Percentiles rank a stretch among this genome's conserved stretches.
phyloP scores from a whole-genome alignment of 2,797 vertebrate species.

The Tapera naevia region DNA sequence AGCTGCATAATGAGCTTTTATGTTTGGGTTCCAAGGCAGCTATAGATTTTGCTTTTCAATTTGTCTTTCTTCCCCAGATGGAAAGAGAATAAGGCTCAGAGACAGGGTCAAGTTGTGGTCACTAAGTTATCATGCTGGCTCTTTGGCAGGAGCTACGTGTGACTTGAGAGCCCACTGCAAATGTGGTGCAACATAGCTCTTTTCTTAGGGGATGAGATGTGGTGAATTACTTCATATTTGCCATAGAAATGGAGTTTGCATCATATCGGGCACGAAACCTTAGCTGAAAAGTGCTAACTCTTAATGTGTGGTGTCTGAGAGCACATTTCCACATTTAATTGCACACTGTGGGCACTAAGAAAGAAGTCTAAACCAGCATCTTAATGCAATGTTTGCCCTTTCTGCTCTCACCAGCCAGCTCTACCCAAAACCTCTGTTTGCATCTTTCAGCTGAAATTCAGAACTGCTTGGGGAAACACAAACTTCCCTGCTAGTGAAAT shows the following conservation, averaged over 20 bases:
- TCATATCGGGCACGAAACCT: not conserved
- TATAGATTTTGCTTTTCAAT: not conserved
- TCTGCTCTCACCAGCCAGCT: not conserved
- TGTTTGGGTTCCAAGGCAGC: not conserved
- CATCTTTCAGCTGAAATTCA: not conserved
- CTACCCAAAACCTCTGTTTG: not conserved
- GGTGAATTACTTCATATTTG: not conserved
- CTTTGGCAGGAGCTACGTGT: not conserved
- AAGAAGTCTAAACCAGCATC: not conserved
- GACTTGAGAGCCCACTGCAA: not conserved
- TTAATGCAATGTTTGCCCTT: not conserved
- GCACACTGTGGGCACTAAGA: not conserved
- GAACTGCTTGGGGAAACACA: not conserved
- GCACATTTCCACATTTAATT: slow-evolving; percentile 6
- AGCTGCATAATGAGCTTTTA: not conserved
- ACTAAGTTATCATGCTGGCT: not conserved
- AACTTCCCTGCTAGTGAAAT: not conserved
- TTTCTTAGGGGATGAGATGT: not conserved
- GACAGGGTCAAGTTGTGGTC: not conserved
- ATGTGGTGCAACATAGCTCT: not conserved
- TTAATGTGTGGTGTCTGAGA: not conserved
- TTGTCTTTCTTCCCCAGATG: not conserved
- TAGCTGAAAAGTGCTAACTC: not conserved
- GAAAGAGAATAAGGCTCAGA: not conserved
- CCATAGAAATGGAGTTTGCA: not conserved